Conservation (phyloP, 2,113 vertebrate genomes). For the Diadophis punctatus region DNA sequence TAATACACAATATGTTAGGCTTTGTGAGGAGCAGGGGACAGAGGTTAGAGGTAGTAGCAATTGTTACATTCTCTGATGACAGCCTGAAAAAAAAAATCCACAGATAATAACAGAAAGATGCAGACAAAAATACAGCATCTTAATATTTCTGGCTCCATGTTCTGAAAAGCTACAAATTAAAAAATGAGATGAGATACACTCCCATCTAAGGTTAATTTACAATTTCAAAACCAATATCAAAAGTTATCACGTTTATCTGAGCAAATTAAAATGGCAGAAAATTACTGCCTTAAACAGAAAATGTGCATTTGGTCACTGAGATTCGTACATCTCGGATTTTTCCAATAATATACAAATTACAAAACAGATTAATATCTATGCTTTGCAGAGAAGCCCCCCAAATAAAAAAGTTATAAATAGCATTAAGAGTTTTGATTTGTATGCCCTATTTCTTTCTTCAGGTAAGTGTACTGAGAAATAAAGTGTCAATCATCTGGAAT, state of each 20-base stretch:
- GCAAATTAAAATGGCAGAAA: background rate
- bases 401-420: background rate
- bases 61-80: background rate
- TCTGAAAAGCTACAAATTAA: background rate
- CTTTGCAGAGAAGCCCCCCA: background rate
- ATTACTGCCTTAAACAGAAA: background rate
- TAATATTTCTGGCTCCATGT: background rate
- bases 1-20: background rate
- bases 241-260: background rate
- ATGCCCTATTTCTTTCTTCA: slow-evolving; percentile 6
- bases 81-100: background rate
- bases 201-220: background rate
- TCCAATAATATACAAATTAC: background rate
- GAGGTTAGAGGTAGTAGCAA: background rate
- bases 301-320: background rate
- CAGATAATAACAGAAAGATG: background rate
- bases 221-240: background rate
- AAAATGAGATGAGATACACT: background rate
- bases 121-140: background rate
- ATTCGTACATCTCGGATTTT: background rate
- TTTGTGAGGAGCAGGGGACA: background rate
- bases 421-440: background rate
- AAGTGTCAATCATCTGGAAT: background rate
- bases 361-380: background rate
- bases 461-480: background rate